Evolutionary conservation across 2,797 vertebrate species (phyloP).

Genomic region (Parotocinclus haroldoi): DNA sequence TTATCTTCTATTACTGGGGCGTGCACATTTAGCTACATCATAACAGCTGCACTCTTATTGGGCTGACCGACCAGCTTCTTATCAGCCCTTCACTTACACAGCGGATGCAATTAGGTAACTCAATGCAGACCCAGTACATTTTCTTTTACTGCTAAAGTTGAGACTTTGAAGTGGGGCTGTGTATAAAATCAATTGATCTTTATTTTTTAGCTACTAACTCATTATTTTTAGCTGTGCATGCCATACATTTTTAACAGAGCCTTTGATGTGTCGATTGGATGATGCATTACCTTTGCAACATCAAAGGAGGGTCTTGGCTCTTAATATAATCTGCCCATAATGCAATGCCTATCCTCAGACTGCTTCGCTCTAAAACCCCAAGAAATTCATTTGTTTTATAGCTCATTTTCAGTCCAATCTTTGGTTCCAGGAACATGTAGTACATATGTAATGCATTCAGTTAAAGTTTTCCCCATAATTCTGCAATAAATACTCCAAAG

Average conservation of each 20-base stretch:
- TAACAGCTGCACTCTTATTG: conserved; percentile 9
- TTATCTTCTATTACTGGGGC: neutral
- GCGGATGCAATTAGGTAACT: conserved; percentile 62
- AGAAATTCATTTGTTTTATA: conserved; percentile 40
- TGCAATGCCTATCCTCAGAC: conserved; percentile 31
- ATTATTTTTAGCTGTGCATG: conserved; percentile 85
- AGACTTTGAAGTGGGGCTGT: conserved; percentile 88
- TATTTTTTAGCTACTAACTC: conserved; percentile 86
- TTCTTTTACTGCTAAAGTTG: conserved; percentile 74
- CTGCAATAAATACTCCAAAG: too few relatives aligned
- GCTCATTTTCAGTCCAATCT: conserved; percentile 44
- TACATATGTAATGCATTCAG: conserved; percentile 27
- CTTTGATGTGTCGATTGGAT: conserved; percentile 89
- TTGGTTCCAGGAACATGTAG: conserved; percentile 47
- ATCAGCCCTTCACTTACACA: conserved; percentile 19
- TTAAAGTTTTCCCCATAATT: too few relatives aligned
- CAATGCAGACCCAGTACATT: conserved; percentile 50
- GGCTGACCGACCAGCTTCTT: neutral
- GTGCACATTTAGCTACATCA: neutral
- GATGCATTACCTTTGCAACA: conserved; percentile 89
- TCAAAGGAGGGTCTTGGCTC: conserved; percentile 73
- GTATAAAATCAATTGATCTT: conserved; percentile 96
- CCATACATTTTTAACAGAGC: conserved; percentile 94
- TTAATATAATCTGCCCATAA: conserved; percentile 39
- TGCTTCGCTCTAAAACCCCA: conserved; percentile 22